A percentile compares a stretch with the other conserved stretches of the same genome.
Conservation (phyloP, 2,113 vertebrate genomes). For the Sisor rabdophorus region DNA sequence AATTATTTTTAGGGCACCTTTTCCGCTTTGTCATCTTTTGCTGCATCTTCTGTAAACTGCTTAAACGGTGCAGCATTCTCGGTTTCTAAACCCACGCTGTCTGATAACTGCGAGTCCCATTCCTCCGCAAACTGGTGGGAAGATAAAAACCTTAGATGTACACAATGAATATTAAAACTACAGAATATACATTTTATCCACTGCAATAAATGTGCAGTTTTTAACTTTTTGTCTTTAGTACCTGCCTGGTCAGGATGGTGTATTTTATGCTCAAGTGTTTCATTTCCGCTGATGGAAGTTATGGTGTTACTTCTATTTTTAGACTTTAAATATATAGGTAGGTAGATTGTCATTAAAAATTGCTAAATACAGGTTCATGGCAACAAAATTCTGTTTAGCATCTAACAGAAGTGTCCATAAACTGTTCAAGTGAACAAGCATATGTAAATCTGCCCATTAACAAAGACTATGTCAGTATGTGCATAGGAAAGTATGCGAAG, state of each 20-base stretch:
- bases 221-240: not conserved
- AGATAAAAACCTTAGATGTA: not conserved
- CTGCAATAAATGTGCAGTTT: not conserved
- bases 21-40: constrained; percentile 62
- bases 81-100: constrained; percentile 63
- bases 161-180: not conserved
- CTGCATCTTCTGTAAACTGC: constrained; percentile 58
- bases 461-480: too few relatives aligned
- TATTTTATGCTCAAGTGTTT: too few relatives aligned
- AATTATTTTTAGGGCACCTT: constrained; percentile 49
- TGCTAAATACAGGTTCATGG: too few relatives aligned
- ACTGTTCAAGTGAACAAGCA: too few relatives aligned
- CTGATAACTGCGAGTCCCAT: constrained; percentile 56
- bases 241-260: not conserved
- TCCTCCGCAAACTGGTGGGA: constrained; percentile 71
- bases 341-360: too few relatives aligned
- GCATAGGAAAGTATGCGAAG: too few relatives aligned
- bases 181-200: not conserved
- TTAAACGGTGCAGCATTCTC: constrained; percentile 60
- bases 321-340: too few relatives aligned
- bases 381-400: too few relatives aligned
- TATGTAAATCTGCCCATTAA: too few relatives aligned
- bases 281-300: too few relatives aligned
- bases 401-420: too few relatives aligned
- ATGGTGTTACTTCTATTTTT: too few relatives aligned